phyloP scores from a whole-genome alignment of 2,888 invertebrate genomes.

The Saturnia pavonia region DNA sequence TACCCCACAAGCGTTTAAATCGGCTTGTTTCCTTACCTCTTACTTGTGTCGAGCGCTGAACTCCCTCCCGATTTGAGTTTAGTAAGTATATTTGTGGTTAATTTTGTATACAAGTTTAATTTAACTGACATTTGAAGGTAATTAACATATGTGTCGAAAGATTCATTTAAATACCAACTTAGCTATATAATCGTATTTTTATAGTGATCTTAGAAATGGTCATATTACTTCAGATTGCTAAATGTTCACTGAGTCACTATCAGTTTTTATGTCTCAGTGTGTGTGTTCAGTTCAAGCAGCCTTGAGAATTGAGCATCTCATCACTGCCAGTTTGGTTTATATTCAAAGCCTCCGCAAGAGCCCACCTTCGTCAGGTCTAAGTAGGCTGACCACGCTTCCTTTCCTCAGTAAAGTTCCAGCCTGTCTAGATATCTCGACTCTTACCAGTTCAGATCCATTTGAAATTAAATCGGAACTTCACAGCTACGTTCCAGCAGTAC shows the following conservation, averaged over 20 bases:
- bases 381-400: background rate
- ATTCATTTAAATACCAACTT: too few relatives aligned
- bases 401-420: background rate
- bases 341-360: background rate
- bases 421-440: background rate
- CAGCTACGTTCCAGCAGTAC: background rate
- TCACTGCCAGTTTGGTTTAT: background rate
- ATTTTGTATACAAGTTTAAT: background rate
- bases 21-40: constrained; percentile 16
- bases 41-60: constrained; percentile 14
- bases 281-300: too few relatives aligned
- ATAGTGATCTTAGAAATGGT: too few relatives aligned
- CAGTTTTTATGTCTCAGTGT: too few relatives aligned
- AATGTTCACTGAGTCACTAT: too few relatives aligned
- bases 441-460: background rate
- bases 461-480: background rate
- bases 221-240: too few relatives aligned
- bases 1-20: constrained; percentile 17
- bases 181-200: too few relatives aligned
- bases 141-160: background rate
- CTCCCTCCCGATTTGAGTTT: background rate
- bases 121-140: background rate
- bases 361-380: background rate
- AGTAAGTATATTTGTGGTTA: constrained; percentile 13
- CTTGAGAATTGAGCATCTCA: too few relatives aligned